Evolutionary conservation across 2,888 invertebrate genomes (phyloP), one percentile per base, ranked within the genome.

Genomic region (Blera fallax): DNA sequence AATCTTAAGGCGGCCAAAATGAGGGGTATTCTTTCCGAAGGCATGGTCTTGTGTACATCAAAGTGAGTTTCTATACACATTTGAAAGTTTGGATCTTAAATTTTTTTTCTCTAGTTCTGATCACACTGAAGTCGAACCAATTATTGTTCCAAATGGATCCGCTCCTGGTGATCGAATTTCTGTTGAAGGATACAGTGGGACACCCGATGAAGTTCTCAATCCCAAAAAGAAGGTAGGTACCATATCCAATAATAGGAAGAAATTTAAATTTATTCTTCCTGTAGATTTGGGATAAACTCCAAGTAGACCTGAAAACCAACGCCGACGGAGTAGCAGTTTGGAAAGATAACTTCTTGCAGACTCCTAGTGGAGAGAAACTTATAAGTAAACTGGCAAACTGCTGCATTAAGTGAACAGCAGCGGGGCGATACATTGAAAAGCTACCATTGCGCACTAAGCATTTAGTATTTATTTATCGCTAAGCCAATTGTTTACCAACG

Each of bases 1-100:
- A 99, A 99, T 92, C 94, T 99, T 62, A 99, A 99, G 93, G 96
- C 99, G 40, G 98, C 98, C 11, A 99, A 98, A 94, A 97, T 99
- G 95, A 94, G 98, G 87, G 98, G 98, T 62, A 93, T 98, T 29
- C 95, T 96, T 88, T 98, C 98, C 0, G 95, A 96, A 90, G 98
- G 98, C 84, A 98, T 98, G 98, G 96, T 98, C 40, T 93, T 98
- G 58, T 98, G 98, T 93, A 97, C 98, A 14, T 97, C 97, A 52
- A 92, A 94, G 95, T 95, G 90, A 93, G 93, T 92, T 54, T 6
- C 50, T 32, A 29, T 18, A 18, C 40, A 6, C 52, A 69, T 45
- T 11, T 34, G 10, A 50, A 24, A 21, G 29, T 7, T n/a, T 29
- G 16, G 0, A 29, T 48, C 60, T 21, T 29, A 34, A 65, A 77